A percentile compares a stretch with the other conserved stretches of the same genome.
phyloP scores from a whole-genome alignment of 1,140 invertebrate genomes.

The Atta colombica region DNA sequence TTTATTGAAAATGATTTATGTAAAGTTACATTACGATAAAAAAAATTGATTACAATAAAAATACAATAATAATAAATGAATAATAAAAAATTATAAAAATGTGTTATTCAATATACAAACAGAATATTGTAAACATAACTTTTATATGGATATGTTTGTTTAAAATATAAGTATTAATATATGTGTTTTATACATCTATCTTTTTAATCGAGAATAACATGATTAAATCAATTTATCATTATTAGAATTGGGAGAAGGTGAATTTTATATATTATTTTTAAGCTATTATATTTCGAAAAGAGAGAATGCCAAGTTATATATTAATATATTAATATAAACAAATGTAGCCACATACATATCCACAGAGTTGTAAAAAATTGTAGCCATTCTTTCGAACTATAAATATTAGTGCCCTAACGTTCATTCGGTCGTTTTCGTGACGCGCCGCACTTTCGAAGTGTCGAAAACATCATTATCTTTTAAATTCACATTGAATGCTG shows the following conservation, averaged over 20 bases:
- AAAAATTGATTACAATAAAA: too few species aligned
- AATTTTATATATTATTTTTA: not conserved
- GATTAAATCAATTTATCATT: slow-evolving; percentile 6
- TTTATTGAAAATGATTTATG: too few species aligned
- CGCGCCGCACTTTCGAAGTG: not conserved
- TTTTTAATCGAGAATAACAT: not conserved
- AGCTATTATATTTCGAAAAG: not conserved
- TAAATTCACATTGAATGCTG: slow-evolving; percentile 9
- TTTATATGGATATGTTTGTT: too few species aligned
- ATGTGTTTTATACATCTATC: too few species aligned
- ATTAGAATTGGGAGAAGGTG: not conserved
- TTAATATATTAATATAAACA: not conserved
- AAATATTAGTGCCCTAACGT: not conserved
- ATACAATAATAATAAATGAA: too few species aligned
- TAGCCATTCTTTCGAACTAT: not conserved
- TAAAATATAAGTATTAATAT: too few species aligned
- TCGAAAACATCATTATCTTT: not conserved
- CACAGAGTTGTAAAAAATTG: too few species aligned
- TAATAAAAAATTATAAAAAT: too few species aligned
- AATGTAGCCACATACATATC: too few species aligned
- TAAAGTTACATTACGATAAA: too few species aligned
- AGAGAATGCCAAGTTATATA: not conserved
- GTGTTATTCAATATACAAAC: too few species aligned
- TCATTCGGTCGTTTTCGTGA: not conserved
- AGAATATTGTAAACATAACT: too few species aligned